Conservation (phyloP, 2,797 vertebrate genomes). For the Peromyscus nudipes region DNA sequence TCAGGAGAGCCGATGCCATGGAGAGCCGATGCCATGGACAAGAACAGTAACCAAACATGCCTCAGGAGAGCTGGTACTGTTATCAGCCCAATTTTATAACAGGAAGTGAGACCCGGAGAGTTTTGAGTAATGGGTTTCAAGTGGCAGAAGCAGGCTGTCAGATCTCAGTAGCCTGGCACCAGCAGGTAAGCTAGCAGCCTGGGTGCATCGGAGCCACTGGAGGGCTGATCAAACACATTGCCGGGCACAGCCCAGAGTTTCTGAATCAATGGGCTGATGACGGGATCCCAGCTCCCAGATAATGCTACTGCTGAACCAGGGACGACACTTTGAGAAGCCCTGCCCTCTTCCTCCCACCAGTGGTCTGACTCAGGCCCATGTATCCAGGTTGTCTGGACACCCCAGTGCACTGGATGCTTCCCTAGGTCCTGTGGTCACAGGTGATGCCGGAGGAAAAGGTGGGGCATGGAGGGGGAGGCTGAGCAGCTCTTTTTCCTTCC, state of each 20-base stretch:
- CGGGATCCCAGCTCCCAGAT: not conserved
- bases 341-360: not conserved
- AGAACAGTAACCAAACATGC: not conserved
- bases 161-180: not conserved
- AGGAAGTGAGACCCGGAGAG: not conserved
- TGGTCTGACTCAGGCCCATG: not conserved
- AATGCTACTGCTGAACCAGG: not conserved
- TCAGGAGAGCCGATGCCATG: not conserved
- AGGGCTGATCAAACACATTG: not conserved
- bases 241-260: not conserved
- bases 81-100: not conserved
- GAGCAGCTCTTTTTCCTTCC: not conserved
- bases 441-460: not conserved
- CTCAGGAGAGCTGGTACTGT: not conserved
- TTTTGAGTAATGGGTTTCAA: constrained; percentile 23
- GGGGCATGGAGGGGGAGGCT: not conserved
- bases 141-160: not conserved
- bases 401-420: not conserved
- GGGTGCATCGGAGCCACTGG: not conserved
- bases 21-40: not conserved
- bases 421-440: not conserved
- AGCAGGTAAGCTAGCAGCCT: not conserved
- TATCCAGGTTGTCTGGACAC: not conserved
- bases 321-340: not conserved
- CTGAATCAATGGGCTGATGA: not conserved